Evolutionary conservation across 2,113 vertebrate genomes (phyloP).

Genomic region (Boleophthalmus pectinirostris): DNA sequence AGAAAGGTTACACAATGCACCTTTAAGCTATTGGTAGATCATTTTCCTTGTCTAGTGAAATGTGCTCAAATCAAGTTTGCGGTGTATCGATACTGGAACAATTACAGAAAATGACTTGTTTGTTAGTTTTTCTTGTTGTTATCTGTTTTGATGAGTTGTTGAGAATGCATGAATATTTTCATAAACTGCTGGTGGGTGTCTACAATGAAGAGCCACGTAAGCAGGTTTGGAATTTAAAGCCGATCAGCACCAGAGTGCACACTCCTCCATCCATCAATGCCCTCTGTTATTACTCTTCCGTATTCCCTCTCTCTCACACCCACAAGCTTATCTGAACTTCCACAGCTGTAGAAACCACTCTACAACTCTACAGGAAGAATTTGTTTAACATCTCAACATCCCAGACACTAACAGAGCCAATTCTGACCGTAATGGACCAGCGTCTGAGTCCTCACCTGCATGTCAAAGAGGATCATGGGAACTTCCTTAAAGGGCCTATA

Average conservation of each 20-base stretch:
- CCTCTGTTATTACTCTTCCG: slow-evolving; percentile 1
- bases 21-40: no score
- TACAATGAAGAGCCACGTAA: slow-evolving; percentile 29
- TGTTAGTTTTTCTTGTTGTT: no score
- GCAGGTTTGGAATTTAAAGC: slow-evolving; percentile 36
- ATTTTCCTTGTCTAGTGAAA: no score
- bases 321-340: slow-evolving; percentile 5
- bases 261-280: slow-evolving; percentile 34
- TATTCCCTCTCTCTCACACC: slow-evolving; percentile 1
- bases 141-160: neutral
- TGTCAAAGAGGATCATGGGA: slow-evolving; percentile 29
- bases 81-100: neutral
- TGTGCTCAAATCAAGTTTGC: no score
- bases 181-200: slow-evolving; percentile 8
- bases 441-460: slow-evolving; percentile 17
- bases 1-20: no score
- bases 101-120: neutral
- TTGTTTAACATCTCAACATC: neutral
- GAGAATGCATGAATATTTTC: slow-evolving; percentile 3
- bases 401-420: neutral
- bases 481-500: slow-evolving; percentile 6
- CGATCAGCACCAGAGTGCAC: slow-evolving; percentile 18
- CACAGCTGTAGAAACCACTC: slow-evolving; percentile 13
- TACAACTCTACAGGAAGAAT: neutral
- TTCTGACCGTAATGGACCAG: neutral